A percentile compares a stretch with the other conserved stretches of the same genome.
Evolutionary conservation across 2,113 vertebrate genomes (phyloP).

Genomic region (Glaucomys volans): DNA sequence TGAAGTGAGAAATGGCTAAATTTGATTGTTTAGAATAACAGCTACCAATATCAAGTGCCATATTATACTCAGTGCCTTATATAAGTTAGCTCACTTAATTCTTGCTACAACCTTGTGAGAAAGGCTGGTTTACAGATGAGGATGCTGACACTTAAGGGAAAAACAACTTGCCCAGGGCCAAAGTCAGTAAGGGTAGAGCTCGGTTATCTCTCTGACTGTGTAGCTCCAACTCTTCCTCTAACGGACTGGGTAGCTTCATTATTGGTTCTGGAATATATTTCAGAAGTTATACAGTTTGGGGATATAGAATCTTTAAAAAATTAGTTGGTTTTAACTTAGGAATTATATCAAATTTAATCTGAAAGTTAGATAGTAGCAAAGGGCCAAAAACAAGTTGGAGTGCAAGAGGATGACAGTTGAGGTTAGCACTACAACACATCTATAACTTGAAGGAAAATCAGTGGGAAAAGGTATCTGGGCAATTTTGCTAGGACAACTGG

Average conservation of each 20-base stretch:
- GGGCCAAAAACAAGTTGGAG: no score
- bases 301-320: background rate
- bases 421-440: background rate
- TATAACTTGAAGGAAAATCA: background rate
- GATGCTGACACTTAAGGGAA: background rate
- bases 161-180: background rate
- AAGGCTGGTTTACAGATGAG: background rate
- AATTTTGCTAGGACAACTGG: background rate
- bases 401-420: no score
- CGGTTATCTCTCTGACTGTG: background rate
- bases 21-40: background rate
- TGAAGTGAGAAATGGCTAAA: background rate
- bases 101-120: background rate
- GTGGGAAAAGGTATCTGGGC: background rate
- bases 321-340: no score
- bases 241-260: background rate
- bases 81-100: background rate
- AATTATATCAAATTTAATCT: no score
- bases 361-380: no score
- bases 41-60: background rate
- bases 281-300: conserved; percentile 4
- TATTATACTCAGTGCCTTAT: background rate
- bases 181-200: background rate
- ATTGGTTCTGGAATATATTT: conserved; percentile 10
- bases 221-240: background rate